Conservation (phyloP, 1,140 invertebrate genomes). For the Homarus americanus region DNA sequence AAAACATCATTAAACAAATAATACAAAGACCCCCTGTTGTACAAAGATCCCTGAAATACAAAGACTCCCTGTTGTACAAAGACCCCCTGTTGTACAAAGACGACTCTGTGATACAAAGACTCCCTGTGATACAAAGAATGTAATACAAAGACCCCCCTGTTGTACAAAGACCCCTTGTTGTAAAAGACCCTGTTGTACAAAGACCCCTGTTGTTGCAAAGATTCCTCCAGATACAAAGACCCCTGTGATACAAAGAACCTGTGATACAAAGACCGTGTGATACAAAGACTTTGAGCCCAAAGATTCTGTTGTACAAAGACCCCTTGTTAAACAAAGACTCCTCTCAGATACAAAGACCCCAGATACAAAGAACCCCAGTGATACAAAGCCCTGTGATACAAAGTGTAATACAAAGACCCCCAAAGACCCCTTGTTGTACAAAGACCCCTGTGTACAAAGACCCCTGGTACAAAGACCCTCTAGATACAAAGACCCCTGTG, state of each 20-base stretch:
- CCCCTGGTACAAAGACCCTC: too few species aligned
- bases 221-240: not conserved
- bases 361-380: not conserved
- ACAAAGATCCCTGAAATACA: too few species aligned
- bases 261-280: too few species aligned
- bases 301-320: not conserved
- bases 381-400: not conserved
- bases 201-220: not conserved
- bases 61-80: not conserved
- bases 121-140: not conserved
- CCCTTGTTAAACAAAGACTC: not conserved
- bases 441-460: not conserved
- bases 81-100: not conserved
- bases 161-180: not conserved
- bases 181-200: not conserved
- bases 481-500: not conserved
- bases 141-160: not conserved
- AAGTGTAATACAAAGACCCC: not conserved
- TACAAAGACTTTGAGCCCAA: too few species aligned
- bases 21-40: too few species aligned
- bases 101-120: not conserved
- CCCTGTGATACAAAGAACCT: too few species aligned
- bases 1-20: too few species aligned
- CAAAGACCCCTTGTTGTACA: too few species aligned
- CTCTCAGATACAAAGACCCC: not conserved